Evolutionary conservation across 2,797 vertebrate genomes (phyloP).

Genomic region (Manis crassicaudata): DNA sequence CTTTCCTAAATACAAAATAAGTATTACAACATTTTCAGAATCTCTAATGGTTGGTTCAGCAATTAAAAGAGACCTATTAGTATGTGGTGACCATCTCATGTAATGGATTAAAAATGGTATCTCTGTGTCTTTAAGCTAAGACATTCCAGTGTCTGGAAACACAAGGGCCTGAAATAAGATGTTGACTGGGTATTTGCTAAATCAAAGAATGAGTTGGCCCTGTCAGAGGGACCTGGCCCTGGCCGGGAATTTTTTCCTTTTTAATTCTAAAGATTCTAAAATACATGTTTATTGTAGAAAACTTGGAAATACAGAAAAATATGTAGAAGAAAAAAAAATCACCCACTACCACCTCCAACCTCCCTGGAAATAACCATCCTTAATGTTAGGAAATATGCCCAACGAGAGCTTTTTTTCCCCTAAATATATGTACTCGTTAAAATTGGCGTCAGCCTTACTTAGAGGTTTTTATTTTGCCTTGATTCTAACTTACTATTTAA

Average conservation of each 20-base stretch:
- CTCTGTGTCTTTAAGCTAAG: not conserved
- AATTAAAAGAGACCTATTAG: slow-evolving; percentile 54
- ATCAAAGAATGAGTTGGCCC: not conserved
- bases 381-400: slow-evolving; percentile 1
- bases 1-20: slow-evolving; percentile 47
- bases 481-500: slow-evolving; percentile 28
- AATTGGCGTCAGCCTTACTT: not conserved
- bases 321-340: not conserved
- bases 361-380: slow-evolving; percentile 13
- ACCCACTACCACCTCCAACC: not conserved
- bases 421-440: not conserved
- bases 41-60: slow-evolving; percentile 38
- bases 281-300: not conserved
- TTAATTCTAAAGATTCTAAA: not conserved
- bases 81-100: not conserved
- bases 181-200: not conserved
- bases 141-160: not conserved
- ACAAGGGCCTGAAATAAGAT: not conserved
- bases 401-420: not conserved
- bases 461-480: slow-evolving; percentile 39
- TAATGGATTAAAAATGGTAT: slow-evolving; percentile 52
- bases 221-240: not conserved
- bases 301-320: not conserved
- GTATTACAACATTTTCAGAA: slow-evolving; percentile 48
- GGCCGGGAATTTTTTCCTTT: not conserved